Base-by-base conservation (phyloP, 2,113 vertebrate genomes). In the Hydropotes inermis region DNA sequence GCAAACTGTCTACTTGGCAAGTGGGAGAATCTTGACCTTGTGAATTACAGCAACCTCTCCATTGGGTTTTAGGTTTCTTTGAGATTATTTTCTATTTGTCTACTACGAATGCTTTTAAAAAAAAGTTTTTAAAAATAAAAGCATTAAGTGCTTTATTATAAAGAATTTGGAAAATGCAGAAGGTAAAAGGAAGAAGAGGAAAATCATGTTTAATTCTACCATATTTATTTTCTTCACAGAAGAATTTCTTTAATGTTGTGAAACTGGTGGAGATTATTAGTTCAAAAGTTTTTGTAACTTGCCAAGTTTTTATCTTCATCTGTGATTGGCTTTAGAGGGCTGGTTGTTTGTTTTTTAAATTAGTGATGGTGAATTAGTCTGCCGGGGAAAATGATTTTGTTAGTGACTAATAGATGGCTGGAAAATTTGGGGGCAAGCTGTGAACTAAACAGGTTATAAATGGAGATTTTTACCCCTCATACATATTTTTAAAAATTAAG, bases 1-100 rank as follows among this genome's bases (percentile, higher is more conserved):
- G 87, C 78, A 97, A 94, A 95, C 97, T 90, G 60, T 95, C 87
- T 95, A 5, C 55, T 98, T 89, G 94, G 93, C 94, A 87, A 89
- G 64, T 88, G 55, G 67, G 45, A 54, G 27, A 52, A 82, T 74
- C 52, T 95, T 98, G 85, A 97, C 95, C 92, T 95, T 82, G 50
- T 93, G 60, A 96, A 36, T 96, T 95, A 94, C 4, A 78, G 16
- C 57, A 95, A 21, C 58, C 3, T 55, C 36, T 94, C 78, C 25
- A 30, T 54, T 93, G 91, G 43, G 50, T 97, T 50, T 96, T 96
- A 17, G 11, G 74, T 98, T 95, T 97, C 82, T 96, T 94, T 90
- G 79, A 82, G 47, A 76, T 94, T 94, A 93, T 97, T 95, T 91
- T 97, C 89, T 97, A 16, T 74, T 95, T 55, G 45, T n/a, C 45